Evolutionary conservation across 2,113 vertebrate genomes (phyloP).

Genomic region (Ammospiza caudacuta): DNA sequence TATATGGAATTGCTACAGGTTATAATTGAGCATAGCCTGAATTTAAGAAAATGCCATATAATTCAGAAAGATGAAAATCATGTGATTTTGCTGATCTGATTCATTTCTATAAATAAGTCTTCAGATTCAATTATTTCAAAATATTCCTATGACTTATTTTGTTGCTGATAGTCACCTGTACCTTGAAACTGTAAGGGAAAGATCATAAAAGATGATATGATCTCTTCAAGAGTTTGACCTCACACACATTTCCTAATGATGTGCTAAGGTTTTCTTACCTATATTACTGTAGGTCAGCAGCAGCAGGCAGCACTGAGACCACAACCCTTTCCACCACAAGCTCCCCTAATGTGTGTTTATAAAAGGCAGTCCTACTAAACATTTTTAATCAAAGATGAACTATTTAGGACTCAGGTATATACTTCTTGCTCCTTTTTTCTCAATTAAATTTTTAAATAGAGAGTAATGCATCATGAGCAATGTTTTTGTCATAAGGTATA

Average conservation of each 20-base stretch:
- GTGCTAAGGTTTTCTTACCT: background rate
- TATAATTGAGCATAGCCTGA: background rate
- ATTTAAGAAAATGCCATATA: background rate
- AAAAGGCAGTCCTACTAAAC: background rate
- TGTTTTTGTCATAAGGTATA: background rate
- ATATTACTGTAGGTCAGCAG: background rate
- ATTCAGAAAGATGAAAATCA: background rate
- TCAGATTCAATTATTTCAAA: background rate
- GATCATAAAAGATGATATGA: background rate
- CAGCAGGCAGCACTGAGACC: background rate
- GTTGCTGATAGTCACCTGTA: background rate
- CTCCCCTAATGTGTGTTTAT: background rate
- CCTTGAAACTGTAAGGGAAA: background rate
- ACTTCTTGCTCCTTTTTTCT: background rate
- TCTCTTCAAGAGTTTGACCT: background rate
- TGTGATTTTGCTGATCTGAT: background rate
- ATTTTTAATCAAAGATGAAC: background rate
- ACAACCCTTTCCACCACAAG: background rate
- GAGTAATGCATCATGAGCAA: background rate
- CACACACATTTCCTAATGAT: no score
- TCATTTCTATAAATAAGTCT: background rate
- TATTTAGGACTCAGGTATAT: background rate
- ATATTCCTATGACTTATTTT: background rate
- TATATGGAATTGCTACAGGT: background rate
- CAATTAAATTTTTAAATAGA: background rate